These are phyloP conservation scores for Scomber japonicus DNA, from an alignment of 2,113 vertebrate species.

Conservation along the genomic window DNA sequence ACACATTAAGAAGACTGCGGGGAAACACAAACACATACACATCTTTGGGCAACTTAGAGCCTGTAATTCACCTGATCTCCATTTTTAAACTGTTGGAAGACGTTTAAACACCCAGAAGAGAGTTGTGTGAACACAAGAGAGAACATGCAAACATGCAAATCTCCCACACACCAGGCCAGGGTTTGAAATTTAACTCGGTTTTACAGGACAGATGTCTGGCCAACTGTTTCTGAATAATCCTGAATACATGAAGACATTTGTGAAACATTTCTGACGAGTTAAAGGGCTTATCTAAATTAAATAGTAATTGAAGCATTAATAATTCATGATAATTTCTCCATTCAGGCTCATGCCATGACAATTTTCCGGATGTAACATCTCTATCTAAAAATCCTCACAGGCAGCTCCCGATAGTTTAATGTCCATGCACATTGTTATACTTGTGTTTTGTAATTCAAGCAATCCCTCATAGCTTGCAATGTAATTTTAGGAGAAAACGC, in stretches of 20 bases:
- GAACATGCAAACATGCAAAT: not conserved
- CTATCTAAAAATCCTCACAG: constrained; percentile 27
- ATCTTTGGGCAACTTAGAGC: not conserved
- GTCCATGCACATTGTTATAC: constrained; percentile 23
- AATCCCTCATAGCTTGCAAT: constrained; percentile 35
- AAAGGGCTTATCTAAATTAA: constrained; percentile 49
- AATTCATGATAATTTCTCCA: constrained; percentile 54
- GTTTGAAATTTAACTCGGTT: not conserved
- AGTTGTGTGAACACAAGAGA: not conserved
- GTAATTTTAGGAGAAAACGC: constrained; percentile 17
- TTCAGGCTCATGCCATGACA: constrained; percentile 29
- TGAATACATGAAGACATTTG: constrained; percentile 28
- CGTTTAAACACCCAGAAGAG: constrained; percentile 4
- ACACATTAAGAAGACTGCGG: not conserved
- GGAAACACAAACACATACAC: not conserved
- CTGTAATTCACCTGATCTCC: constrained; percentile 3
- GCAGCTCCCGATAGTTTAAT: constrained; percentile 12
- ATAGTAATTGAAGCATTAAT: constrained; percentile 61
- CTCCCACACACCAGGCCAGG: not conserved
- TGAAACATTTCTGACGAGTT: constrained; percentile 20
- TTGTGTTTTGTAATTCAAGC: constrained; percentile 38
- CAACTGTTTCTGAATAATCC: constrained; percentile 18
- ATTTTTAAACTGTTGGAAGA: constrained; percentile 4
- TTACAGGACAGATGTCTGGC: not conserved
- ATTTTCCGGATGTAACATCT: constrained; percentile 34